Base-by-base conservation (phyloP, 1,140 invertebrate genomes). In the Drosophila serrata region DNA sequence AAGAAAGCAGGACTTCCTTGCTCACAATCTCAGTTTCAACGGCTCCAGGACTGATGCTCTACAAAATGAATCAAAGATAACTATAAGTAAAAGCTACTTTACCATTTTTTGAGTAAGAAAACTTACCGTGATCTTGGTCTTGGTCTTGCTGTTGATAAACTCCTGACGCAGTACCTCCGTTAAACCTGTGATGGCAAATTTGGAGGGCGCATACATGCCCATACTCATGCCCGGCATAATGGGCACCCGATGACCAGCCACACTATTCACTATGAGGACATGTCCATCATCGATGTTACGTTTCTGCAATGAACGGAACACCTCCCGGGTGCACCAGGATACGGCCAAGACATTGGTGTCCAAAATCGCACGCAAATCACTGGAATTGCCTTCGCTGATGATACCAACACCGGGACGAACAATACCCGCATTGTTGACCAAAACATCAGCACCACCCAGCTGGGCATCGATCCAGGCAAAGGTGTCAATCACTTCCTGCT, bases 361-460 rank as follows among this genome's bases (percentile, higher is more conserved):
- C 94, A 73, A 95, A 64, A 77, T 37, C 57, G 70, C 79, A 5
- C 74, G 73, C 49, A 92, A 11, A 33, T 75, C 82, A 3, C 51
- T 49, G 4, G 42, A 6, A 37, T 92, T 92, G 22, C 73, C 78
- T 7, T 51, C 46, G 0, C 9, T 33, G 0, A 48, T 42, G 29
- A 92, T 48, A 0, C 22, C 13, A 0, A 63, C 62, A 0, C 17
- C 55, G 0, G 24, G 0, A 12, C 85, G 85, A 0, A 92, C 78
- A 1, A 95, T 85, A 3, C 95, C 96, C 1, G 97, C 96, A 87
- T 96, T 97, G 81, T 97, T 97, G 8, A 97, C 93, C 42, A 97
- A 93, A 2, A 97, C 93, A 82, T 97, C 95, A 5, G 96, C 93
- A 1, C 95, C 94, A 5, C 95, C 96, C 35, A 95, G 92, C 0